Conservation (phyloP, 2,888 invertebrate genomes). For the Catocala sponsa region DNA sequence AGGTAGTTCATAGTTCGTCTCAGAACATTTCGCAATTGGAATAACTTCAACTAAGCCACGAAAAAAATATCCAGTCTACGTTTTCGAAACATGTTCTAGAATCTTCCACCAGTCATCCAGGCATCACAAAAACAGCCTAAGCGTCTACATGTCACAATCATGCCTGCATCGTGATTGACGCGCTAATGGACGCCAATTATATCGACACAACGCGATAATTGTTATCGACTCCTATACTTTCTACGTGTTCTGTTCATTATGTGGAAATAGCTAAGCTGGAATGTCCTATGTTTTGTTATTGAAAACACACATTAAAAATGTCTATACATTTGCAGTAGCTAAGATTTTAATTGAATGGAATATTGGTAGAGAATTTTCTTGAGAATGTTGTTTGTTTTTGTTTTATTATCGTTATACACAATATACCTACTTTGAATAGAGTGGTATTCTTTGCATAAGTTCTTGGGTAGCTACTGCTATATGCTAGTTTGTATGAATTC, state of each 20-base stretch:
- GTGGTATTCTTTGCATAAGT: too few species aligned
- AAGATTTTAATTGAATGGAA: neutral
- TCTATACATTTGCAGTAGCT: neutral
- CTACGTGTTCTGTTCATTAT: constrained; percentile 33
- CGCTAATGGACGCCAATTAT: constrained; percentile 43
- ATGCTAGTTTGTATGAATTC: too few species aligned
- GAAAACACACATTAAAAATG: neutral
- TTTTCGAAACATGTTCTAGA: too few species aligned
- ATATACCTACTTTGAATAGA: too few species aligned
- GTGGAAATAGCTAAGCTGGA: constrained; percentile 14
- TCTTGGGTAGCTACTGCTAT: too few species aligned
- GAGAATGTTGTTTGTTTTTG: too few species aligned
- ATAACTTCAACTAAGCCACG: too few species aligned
- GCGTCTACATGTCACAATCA: constrained; percentile 6
- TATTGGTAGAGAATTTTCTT: neutral
- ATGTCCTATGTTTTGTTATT: constrained; percentile 8
- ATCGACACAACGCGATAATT: constrained; percentile 42
- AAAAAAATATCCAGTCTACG: too few species aligned
- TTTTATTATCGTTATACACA: too few species aligned
- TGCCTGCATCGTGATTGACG: constrained; percentile 39
- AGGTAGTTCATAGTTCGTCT: too few species aligned
- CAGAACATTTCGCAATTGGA: too few species aligned
- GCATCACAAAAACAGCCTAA: constrained; percentile 4
- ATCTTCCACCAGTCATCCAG: neutral
- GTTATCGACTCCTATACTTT: constrained; percentile 47